Evolutionary conservation across 1,140 invertebrate species (phyloP).

Genomic region (Nylanderia fulva): DNA sequence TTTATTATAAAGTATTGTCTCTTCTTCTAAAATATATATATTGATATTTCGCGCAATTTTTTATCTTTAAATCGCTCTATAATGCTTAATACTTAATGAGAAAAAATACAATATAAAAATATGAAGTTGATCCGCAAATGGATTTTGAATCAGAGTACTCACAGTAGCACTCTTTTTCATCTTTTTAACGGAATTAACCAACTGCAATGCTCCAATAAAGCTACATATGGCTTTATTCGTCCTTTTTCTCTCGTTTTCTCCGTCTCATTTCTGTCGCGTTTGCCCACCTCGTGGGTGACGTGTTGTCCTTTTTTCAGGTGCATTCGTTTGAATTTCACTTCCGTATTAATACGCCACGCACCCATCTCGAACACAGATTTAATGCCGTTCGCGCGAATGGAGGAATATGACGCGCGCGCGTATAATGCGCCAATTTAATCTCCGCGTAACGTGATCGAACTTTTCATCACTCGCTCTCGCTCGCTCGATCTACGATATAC

Average conservation of each 20-base stretch:
- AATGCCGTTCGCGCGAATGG: constrained; percentile 48
- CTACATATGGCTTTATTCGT: constrained; percentile 8
- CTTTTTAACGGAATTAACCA: constrained; percentile 50
- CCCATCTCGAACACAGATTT: constrained; percentile 46
- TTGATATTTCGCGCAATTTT: constrained; percentile 1
- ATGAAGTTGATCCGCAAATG: constrained; percentile 57
- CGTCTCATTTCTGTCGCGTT: neutral
- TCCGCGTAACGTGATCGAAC: constrained; percentile 61
- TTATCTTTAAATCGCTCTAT: neutral
- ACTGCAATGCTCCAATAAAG: neutral
- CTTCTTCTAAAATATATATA: neutral
- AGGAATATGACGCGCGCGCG: constrained; percentile 41
- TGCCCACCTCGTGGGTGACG: neutral
- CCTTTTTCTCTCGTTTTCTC: neutral
- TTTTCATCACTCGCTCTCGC: constrained; percentile 49
- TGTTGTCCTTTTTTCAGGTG: constrained; percentile 3
- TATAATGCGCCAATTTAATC: constrained; percentile 69
- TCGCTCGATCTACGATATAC: neutral
- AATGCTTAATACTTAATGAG: constrained; percentile 27
- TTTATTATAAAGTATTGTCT: neutral
- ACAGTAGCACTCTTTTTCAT: constrained; percentile 28
- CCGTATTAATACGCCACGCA: constrained; percentile 51
- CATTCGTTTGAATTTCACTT: constrained; percentile 56
- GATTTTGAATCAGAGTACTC: constrained; percentile 49
- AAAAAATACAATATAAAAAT: too few species aligned